Base-by-base conservation (phyloP, 2,888 invertebrate species). In the Thecophora atra region DNA sequence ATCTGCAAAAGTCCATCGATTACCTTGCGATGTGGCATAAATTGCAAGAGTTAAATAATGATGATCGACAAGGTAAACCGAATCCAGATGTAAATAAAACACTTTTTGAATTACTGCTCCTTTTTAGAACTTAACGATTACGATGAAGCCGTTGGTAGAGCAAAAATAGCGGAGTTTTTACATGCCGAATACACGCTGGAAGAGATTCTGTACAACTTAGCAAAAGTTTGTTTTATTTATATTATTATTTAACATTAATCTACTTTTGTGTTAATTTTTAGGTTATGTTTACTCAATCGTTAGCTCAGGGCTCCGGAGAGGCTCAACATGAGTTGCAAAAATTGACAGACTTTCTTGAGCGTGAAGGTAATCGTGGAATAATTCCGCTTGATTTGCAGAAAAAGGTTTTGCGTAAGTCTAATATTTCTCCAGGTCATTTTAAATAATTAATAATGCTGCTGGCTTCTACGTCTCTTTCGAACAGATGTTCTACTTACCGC, bases 181-280 rank as follows among this genome's bases (percentile, higher is more conserved):
- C 92, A 93, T 87, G 92, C 92, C 1, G 92, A 93, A 83, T 93
- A 92, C 81, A 81, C 82, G 72, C 87, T 94, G 71, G 93, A 93
- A 84, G 93, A 93, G 85, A 91, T 94, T 24, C 92, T 94, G 76
- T 94, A 94, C 82, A 93, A 93, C 79, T 87, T 94, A 66, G 93
- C 93, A 26, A 93, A 93, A 88, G 92, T 90, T 81, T 73, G 72
- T 42, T 58, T 37, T 42, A 44, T 63, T 7, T 19, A 37, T 21
- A 13, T 42, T 2, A 37, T 30, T 19, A 2, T 30, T 19, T 37
- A 37, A 62, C 15, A 28, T 30, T 42, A 63, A 42, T 24, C 3
- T 24, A 21, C 26, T 21, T 51, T 51, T 8, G 37, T 51, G 51
- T 1, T 15, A 58, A 47, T 17, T 47, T 58, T 77, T 7, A 90